phyloP scores from a whole-genome alignment of 2,113 vertebrate genomes.

The Solenodon paradoxus region DNA sequence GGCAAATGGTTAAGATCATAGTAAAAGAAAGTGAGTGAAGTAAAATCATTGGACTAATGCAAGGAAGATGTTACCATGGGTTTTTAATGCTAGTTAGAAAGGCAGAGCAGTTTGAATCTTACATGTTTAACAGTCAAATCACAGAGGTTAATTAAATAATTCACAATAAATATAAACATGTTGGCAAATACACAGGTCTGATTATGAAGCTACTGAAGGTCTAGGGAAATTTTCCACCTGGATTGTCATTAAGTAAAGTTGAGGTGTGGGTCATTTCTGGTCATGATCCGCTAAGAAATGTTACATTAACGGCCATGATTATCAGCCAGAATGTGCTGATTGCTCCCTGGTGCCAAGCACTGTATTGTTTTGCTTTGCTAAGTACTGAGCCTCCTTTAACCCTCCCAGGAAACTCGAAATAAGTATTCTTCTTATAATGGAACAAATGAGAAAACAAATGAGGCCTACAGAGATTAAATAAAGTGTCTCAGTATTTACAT shows the following conservation, averaged over 20 bases:
- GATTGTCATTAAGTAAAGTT: not conserved
- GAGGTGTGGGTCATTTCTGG: not conserved
- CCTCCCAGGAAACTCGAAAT: not conserved
- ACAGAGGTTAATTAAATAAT: not conserved
- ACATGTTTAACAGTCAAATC: not conserved
- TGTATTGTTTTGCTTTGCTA: not conserved
- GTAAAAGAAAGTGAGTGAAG: not conserved
- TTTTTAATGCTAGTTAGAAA: not conserved
- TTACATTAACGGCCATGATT: not conserved
- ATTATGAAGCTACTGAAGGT: not conserved
- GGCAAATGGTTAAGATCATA: not conserved
- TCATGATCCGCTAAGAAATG: not conserved
- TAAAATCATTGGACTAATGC: not conserved
- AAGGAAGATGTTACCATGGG: not conserved
- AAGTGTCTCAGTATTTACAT: not conserved
- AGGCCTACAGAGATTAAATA: not conserved
- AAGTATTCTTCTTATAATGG: not conserved
- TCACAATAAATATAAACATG: not conserved
- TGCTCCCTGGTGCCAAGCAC: not conserved
- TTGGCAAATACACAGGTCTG: not conserved
- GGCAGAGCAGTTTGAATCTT: not conserved
- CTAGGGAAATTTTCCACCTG: not conserved
- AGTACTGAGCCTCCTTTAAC: not conserved
- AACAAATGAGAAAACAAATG: not conserved
- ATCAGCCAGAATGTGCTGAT: not conserved